phyloP scores from a whole-genome alignment of 2,888 invertebrate species.

The Drosophila anceps region DNA sequence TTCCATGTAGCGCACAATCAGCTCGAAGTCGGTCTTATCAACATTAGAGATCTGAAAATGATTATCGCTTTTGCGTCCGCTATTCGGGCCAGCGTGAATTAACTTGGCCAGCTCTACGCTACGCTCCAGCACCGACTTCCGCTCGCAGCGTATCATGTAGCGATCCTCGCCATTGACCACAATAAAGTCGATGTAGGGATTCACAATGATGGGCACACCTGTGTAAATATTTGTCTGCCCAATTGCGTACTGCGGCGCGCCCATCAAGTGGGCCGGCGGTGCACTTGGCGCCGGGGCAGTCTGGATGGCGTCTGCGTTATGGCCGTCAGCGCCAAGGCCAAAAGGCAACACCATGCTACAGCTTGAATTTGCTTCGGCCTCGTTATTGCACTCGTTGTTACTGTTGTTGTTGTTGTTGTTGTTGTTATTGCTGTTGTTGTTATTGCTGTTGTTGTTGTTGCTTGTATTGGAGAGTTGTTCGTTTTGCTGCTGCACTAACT shows the following conservation, averaged over 20 bases:
- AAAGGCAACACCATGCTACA: slow-evolving; percentile 84
- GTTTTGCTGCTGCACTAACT: neutral
- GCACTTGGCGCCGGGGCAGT: slow-evolving; percentile 81
- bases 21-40: slow-evolving; percentile 84
- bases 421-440: neutral
- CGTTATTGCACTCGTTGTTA: slow-evolving; percentile 15
- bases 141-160: slow-evolving; percentile 84
- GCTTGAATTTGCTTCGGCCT: neutral
- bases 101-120: slow-evolving; percentile 85
- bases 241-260: slow-evolving; percentile 58
- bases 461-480: neutral
- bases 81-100: slow-evolving; percentile 84
- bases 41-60: slow-evolving; percentile 85
- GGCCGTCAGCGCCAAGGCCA: slow-evolving; percentile 83
- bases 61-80: slow-evolving; percentile 84
- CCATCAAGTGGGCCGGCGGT: slow-evolving; percentile 79
- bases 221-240: slow-evolving; percentile 80
- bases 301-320: slow-evolving; percentile 77
- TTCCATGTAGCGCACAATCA: slow-evolving; percentile 84
- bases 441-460: neutral
- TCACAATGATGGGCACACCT: slow-evolving; percentile 82
- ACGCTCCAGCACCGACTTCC: slow-evolving; percentile 83
- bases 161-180: slow-evolving; percentile 85
- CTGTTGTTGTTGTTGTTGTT: slow-evolving; percentile 6
- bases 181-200: slow-evolving; percentile 85